These are phyloP conservation scores for Pseudomyrmex sp. DNA, from an alignment of 1,140 invertebrate genomes.

Conservation along the genomic window DNA sequence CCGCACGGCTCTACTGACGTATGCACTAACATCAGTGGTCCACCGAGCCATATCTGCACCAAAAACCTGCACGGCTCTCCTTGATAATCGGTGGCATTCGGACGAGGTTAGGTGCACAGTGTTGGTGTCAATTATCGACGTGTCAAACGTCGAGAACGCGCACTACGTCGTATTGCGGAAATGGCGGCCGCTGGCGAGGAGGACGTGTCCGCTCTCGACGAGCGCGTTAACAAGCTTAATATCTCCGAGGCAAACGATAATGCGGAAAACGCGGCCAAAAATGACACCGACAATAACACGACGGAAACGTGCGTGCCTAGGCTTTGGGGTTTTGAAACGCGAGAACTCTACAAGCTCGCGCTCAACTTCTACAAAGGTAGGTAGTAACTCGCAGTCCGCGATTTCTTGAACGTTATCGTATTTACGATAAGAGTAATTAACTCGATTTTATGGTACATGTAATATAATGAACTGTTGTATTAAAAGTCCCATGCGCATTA, in stretches of 20 bases:
- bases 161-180: not conserved
- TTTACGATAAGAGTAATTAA: not conserved
- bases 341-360: conserved; percentile 94
- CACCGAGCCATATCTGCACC: no score
- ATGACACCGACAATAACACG: conserved; percentile 22
- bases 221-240: not conserved
- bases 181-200: conserved; percentile 45
- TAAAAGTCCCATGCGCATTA: no score
- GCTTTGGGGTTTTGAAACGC: conserved; percentile 82
- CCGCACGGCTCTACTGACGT: no score
- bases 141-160: conserved; percentile 17
- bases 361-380: conserved; percentile 96
- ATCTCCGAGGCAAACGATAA: conserved; percentile 2
- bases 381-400: conserved; percentile 22
- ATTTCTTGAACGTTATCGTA: not conserved
- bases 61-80: not conserved
- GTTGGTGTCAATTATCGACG: conserved; percentile 37
- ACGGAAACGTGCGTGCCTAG: conserved; percentile 73
- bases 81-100: not conserved
- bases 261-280: not conserved
- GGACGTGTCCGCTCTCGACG: conserved; percentile 7
- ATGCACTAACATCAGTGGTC: no score
- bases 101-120: conserved; percentile 31
- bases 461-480: no score
- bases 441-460: not conserved